Conservation (phyloP, 1,140 invertebrate genomes). For the Diplogasteroides magnus region DNA sequence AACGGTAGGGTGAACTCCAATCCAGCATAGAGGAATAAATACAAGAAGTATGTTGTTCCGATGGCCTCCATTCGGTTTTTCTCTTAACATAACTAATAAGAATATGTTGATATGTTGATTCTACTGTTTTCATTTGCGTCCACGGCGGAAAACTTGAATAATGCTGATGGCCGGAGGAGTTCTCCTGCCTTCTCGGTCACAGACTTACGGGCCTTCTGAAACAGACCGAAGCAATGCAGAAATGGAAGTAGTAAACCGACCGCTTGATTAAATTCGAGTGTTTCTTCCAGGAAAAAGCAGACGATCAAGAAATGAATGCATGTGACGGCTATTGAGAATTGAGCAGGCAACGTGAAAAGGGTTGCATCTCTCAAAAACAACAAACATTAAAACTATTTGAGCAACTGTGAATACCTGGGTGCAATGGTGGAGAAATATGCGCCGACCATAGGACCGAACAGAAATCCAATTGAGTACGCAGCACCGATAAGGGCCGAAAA, state of each 20-base stretch:
- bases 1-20: conserved; percentile 96
- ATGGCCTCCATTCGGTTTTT: conserved; percentile 66
- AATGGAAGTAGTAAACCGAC: not conserved
- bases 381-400: conserved; percentile 51
- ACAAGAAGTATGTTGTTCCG: conserved; percentile 84
- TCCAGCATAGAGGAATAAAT: conserved; percentile 91
- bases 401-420: conserved; percentile 48
- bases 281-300: conserved; percentile 73
- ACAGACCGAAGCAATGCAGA: not conserved
- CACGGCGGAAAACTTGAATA: conserved; percentile 65
- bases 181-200: conserved; percentile 68
- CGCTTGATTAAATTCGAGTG: conserved; percentile 59
- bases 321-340: conserved; percentile 75
- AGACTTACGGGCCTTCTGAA: not conserved
- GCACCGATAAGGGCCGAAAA: conserved; percentile 84
- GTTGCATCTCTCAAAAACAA: conserved; percentile 41
- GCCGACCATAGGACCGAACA: conserved; percentile 87
- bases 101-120: not conserved
- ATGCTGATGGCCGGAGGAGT: conserved; percentile 66
- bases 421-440: conserved; percentile 77
- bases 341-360: conserved; percentile 78
- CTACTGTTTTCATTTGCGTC: conserved; percentile 38
- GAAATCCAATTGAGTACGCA: conserved; percentile 94
- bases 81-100: conserved; percentile 25
- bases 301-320: conserved; percentile 75